Percentiles rank a stretch among this genome's conserved stretches.
phyloP scores from a whole-genome alignment of 1,140 invertebrate species.

The Scaptomyza montana region DNA sequence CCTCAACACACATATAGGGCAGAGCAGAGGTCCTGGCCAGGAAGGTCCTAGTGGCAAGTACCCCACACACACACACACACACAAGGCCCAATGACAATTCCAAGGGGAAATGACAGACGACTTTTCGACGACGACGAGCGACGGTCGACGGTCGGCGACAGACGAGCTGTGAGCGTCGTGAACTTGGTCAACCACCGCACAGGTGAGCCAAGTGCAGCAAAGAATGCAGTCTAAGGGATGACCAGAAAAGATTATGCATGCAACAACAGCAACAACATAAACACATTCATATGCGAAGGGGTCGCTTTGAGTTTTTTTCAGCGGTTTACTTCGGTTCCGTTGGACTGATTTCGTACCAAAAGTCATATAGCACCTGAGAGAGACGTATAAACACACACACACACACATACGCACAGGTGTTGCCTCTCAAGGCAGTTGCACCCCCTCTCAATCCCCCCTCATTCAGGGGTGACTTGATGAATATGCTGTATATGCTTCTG shows the following conservation, averaged over 20 bases:
- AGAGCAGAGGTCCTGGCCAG: conserved; percentile 30
- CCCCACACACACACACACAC: conserved; percentile 27
- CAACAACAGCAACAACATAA: conserved; percentile 48
- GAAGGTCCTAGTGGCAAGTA: conserved; percentile 48
- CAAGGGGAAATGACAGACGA: conserved; percentile 70
- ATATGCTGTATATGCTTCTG: conserved; percentile 51
- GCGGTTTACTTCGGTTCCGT: conserved; percentile 64
- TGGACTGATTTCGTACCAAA: conserved; percentile 72
- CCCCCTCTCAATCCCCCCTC: conserved; percentile 4
- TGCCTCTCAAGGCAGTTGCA: conserved; percentile 70
- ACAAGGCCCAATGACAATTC: conserved; percentile 63
- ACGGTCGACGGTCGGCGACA: conserved; percentile 1
- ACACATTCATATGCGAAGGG: conserved; percentile 19
- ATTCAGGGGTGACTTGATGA: conserved; percentile 55
- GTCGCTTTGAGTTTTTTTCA: conserved; percentile 3
- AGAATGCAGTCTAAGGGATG: conserved; percentile 68
- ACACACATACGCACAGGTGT: conserved; percentile 60
- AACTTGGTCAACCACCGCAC: conserved; percentile 69
- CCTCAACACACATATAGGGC: not conserved
- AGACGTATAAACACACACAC: not conserved
- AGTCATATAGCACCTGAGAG: conserved; percentile 75
- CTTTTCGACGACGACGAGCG: not conserved
- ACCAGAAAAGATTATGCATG: conserved; percentile 75
- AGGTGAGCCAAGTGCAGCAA: conserved; percentile 33
- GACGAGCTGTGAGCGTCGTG: conserved; percentile 34